These are phyloP conservation scores for Ennomos quercinarius DNA, from an alignment of 2,888 invertebrate genomes.

Conservation along the genomic window DNA sequence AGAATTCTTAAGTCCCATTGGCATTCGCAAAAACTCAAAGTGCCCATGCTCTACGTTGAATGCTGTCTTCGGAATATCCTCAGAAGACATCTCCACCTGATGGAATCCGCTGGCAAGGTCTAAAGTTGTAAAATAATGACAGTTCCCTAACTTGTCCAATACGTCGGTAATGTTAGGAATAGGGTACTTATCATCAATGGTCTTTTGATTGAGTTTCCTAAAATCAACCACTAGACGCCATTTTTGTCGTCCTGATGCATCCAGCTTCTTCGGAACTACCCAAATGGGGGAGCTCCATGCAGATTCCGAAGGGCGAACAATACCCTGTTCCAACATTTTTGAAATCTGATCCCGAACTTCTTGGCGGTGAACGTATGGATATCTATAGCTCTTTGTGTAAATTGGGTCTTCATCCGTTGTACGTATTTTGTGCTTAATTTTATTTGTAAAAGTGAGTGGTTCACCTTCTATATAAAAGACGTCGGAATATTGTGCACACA, in stretches of 20 bases:
- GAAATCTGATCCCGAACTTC: slow-evolving; percentile 15
- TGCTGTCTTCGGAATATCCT: slow-evolving; percentile 39
- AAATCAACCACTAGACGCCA: slow-evolving; percentile 25
- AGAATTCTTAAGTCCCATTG: too few relatives aligned
- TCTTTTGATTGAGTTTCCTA: slow-evolving; percentile 21
- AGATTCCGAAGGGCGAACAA: slow-evolving; percentile 15
- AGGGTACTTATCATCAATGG: slow-evolving; percentile 18
- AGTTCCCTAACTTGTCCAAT: slow-evolving; percentile 4
- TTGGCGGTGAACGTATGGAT: slow-evolving; percentile 23
- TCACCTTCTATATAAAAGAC: slow-evolving; percentile 38
- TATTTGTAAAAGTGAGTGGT: slow-evolving; percentile 24
- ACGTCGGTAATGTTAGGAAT: slow-evolving; percentile 9
- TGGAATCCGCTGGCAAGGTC: slow-evolving; percentile 21
- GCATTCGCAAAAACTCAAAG: slow-evolving; percentile 42
- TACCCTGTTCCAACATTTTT: slow-evolving; percentile 23
- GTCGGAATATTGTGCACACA: slow-evolving; percentile 12
- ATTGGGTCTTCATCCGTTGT: slow-evolving; percentile 23
- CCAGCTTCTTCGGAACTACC: slow-evolving; percentile 13
- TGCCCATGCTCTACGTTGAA: slow-evolving; percentile 46
- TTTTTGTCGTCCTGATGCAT: slow-evolving; percentile 10
- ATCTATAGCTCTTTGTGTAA: slow-evolving; percentile 25
- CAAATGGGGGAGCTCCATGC: slow-evolving; percentile 15
- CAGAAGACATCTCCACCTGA: slow-evolving; percentile 8
- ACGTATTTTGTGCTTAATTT: slow-evolving; percentile 20
- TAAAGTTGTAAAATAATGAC: slow-evolving; percentile 10